Conservation (phyloP, 2,888 invertebrate species). For the Hetaerina titia region DNA sequence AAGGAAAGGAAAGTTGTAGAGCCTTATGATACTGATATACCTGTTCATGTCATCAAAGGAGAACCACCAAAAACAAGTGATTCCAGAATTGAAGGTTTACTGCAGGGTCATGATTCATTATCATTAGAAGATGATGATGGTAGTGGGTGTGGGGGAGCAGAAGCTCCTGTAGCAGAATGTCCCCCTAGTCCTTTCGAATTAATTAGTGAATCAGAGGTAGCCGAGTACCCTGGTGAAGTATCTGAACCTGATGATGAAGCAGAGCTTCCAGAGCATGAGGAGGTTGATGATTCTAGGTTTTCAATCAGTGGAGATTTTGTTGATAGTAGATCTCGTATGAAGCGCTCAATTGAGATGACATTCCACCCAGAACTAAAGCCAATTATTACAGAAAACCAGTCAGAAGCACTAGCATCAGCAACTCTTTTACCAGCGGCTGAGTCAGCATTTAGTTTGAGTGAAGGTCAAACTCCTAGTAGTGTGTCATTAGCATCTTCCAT, state of each 20-base stretch:
- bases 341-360: constrained; percentile 93
- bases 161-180: constrained; percentile 76
- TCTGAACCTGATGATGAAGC: constrained; percentile 73
- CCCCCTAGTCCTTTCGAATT: constrained; percentile 70
- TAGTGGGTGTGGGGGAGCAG: constrained; percentile 80
- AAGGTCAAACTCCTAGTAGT: constrained; percentile 33
- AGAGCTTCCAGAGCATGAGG: constrained; percentile 74
- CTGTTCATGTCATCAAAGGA: constrained; percentile 72
- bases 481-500: constrained; percentile 43
- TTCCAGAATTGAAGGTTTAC: constrained; percentile 58
- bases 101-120: constrained; percentile 71
- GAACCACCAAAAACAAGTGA: constrained; percentile 71
- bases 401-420: constrained; percentile 74
- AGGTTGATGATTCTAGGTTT: constrained; percentile 71
- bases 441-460: constrained; percentile 39
- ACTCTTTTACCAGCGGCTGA: not conserved
- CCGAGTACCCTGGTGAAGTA: constrained; percentile 72
- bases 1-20: constrained; percentile 70
- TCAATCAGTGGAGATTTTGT: not conserved
- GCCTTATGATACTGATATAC: constrained; percentile 74
- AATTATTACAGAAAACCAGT: constrained; percentile 78
- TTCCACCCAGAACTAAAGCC: constrained; percentile 82
- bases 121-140: constrained; percentile 74
- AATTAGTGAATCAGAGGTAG: constrained; percentile 70
- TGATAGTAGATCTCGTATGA: constrained; percentile 85